These are phyloP conservation scores for Semaprochilodus insignis DNA, from an alignment of 2,797 vertebrate species.

Conservation along the genomic window DNA sequence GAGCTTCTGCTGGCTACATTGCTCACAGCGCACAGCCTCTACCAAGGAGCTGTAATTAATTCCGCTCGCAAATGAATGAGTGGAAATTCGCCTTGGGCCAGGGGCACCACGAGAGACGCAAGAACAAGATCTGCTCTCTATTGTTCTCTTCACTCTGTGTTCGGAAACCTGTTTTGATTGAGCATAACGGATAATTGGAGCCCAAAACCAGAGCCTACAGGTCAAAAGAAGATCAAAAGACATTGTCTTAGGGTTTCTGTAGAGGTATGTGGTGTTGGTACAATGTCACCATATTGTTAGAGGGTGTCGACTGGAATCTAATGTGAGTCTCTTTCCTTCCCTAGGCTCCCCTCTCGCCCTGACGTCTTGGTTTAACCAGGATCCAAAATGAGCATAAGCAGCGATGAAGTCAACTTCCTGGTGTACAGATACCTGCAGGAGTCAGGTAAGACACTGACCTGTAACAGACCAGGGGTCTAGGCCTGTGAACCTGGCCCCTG, in stretches of 20 bases:
- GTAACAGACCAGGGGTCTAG: too few species aligned
- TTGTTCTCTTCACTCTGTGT: background rate
- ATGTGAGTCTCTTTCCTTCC: slow-evolving; percentile 37
- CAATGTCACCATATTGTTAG: background rate
- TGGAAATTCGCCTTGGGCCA: slow-evolving; percentile 40
- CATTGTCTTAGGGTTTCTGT: too few species aligned
- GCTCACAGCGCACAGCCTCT: background rate
- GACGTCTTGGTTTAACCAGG: slow-evolving; percentile 99
- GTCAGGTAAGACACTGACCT: slow-evolving; percentile 83
- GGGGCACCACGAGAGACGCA: slow-evolving; percentile 11
- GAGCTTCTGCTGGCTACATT: background rate
- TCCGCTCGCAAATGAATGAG: slow-evolving; percentile 12
- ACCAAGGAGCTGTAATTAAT: slow-evolving; percentile 7
- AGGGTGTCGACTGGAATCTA: background rate
- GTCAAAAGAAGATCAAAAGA: background rate
- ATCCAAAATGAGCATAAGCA: slow-evolving; percentile 99
- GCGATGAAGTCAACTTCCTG: slow-evolving; percentile 99
- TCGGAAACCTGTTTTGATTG: background rate
- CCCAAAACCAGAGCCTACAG: background rate
- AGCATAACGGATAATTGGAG: background rate
- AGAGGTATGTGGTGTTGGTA: too few species aligned
- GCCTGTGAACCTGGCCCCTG: too few species aligned
- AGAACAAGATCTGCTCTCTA: slow-evolving; percentile 10
- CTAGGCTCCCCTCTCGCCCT: slow-evolving; percentile 93
- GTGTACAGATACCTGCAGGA: slow-evolving; percentile 99